These are phyloP conservation scores for Oriolus oriolus DNA, from an alignment of 2,113 vertebrate genomes.

Conservation along the genomic window DNA sequence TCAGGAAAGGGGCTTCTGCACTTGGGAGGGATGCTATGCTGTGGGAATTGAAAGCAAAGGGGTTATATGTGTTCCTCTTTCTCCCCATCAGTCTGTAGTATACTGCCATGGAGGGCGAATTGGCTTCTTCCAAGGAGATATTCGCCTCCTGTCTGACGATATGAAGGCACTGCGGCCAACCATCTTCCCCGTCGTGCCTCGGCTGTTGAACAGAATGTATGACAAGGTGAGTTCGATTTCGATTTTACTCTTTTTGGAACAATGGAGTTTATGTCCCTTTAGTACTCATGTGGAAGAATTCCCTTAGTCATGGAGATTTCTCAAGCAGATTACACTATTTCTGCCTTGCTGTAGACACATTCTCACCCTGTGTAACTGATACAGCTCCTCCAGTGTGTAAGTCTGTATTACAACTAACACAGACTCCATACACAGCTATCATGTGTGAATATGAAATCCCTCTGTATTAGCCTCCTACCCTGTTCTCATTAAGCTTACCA, in stretches of 20 bases:
- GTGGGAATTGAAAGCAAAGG: background rate
- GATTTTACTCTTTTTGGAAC: background rate
- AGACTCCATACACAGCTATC: background rate
- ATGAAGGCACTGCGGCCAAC: constrained; percentile 93
- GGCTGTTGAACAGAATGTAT: constrained; percentile 96
- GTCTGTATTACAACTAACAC: background rate
- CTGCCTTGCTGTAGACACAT: background rate
- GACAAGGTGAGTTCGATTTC: constrained; percentile 81
- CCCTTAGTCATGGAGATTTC: background rate
- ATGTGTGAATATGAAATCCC: background rate
- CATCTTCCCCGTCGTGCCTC: constrained; percentile 94
- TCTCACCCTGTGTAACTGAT: background rate
- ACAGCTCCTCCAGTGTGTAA: background rate
- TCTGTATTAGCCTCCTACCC: background rate
- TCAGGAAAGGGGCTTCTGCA: background rate
- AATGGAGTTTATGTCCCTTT: background rate
- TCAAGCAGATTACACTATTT: background rate
- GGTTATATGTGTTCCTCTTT: background rate
- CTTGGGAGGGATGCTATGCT: background rate
- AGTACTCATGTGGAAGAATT: background rate
- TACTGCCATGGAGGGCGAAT: constrained; percentile 94
- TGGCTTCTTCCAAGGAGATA: constrained; percentile 97
- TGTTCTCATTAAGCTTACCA: background rate
- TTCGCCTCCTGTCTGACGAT: constrained; percentile 90
- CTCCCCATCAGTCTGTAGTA: constrained; percentile 83